Evolutionary conservation across 2,113 vertebrate species (phyloP), one percentile per base, ranked within the genome.

Genomic region (Sprattus sprattus): DNA sequence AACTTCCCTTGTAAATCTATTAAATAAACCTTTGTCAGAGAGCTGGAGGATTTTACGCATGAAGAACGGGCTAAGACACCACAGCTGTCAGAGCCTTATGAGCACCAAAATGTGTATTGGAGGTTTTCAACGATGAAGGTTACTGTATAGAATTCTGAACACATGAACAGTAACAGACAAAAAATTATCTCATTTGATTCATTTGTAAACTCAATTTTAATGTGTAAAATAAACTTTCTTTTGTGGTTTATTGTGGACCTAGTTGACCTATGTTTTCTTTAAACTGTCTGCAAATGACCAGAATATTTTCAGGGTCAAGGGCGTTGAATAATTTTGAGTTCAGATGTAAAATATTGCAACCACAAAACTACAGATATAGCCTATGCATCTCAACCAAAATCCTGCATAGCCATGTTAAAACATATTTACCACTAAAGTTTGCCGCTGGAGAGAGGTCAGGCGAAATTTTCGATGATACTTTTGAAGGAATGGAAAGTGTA

Each of bases 401-500:
- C 9, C 8, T 28, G 22, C 25, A 2, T 28, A 9, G 1, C 18
- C 13, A 57, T 20, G 11, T 57, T 64, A 9, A 16, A 3, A 84
- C 13, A 1, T 84, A 0, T 90, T 92, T 87, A 94, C 94, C 75
- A 89, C 85, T 2, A 94, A 52, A 7, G 1, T 22, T 6, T 0
- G 57, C 81, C 89, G 90, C 50, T 89, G 50, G 0, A 9, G 6
- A n/a, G 0, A 0, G 0, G 3, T 0, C n/a, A 90, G 50, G 0
- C 0, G 0, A 0, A 3, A 3, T 11, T 28, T 15, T 22, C 1
- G 45, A 2, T 0, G 11, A 32, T 57, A 47, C 16, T 50, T 49
- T 8, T 39, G 0, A 0, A 94, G 88, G 86, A 93, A 94, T 25
- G 90, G 80, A 71, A 94, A 94, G 44, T 0, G 0, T 25, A 45